phyloP scores from a whole-genome alignment of 2,797 vertebrate genomes.

The Enteromius treurensis region DNA sequence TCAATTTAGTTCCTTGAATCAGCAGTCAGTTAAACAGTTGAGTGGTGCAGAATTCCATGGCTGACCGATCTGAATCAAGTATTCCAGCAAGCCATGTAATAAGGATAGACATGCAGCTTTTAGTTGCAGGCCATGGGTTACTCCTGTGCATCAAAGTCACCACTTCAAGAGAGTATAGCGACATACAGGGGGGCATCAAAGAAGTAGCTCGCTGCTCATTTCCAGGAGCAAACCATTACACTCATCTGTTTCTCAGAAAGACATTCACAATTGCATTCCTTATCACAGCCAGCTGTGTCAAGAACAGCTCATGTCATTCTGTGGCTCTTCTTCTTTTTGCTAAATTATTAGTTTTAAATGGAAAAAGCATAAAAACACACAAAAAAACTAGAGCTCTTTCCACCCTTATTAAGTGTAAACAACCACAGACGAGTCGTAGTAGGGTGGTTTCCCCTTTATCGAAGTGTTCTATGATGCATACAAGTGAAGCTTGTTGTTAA shows the following conservation, averaged over 20 bases:
- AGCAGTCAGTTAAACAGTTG: neutral
- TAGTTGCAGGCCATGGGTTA: neutral
- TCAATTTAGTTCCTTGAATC: neutral
- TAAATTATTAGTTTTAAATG: neutral
- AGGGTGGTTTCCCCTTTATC: slow-evolving; percentile 71
- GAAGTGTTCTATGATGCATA: slow-evolving; percentile 21
- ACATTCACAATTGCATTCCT: slow-evolving; percentile 25
- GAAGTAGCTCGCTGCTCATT: slow-evolving; percentile 30
- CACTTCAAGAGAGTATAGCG: slow-evolving; percentile 42
- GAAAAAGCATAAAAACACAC: neutral
- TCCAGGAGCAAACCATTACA: slow-evolving; percentile 26
- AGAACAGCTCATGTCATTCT: neutral
- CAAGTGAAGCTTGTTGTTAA: slow-evolving; percentile 45
- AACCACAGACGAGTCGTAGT: slow-evolving; percentile 59
- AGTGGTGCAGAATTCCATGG: neutral
- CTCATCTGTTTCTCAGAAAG: slow-evolving; percentile 44
- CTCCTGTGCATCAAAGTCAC: slow-evolving; percentile 43
- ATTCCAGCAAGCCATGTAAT: neutral
- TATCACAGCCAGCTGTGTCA: neutral
- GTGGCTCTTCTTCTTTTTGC: neutral
- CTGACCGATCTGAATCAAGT: neutral
- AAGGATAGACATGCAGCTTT: neutral
- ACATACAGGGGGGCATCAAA: slow-evolving; percentile 44
- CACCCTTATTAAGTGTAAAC: slow-evolving; percentile 45
- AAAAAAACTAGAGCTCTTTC: neutral